Base-by-base conservation (phyloP, 2,888 invertebrate species). In the Plemyria rubiginata region DNA sequence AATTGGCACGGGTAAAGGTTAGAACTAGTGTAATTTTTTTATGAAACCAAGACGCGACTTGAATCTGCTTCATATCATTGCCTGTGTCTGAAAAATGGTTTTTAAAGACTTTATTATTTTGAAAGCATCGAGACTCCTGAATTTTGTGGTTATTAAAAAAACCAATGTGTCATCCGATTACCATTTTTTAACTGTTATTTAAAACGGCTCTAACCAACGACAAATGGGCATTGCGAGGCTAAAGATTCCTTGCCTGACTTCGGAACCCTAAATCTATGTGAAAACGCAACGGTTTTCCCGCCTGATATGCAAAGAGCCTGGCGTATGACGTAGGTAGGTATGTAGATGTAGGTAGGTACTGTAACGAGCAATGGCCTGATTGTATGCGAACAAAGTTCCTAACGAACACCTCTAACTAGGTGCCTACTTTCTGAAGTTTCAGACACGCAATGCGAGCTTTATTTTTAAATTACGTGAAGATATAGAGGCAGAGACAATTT, bases 381-480 rank as follows among this genome's bases (percentile, higher is more conserved):
- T 71, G 71, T 71, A 68, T 66, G 66, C 66, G 70, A 59, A 70
- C 71, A 71, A 71, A 71, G 71, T 71, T 71, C 62, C 68, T 71
- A 71, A 71, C 70, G 70, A 71, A 71, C 71, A 70, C 68, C 68
- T 71, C 68, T 68, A 67, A 70, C 71, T 70, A 70, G 71, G 68
- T 61, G 67, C 65, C 67, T 71, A 68, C 71, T 70, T 71, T 58
- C 66, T 54, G 60, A 67, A 69, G 62, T 70, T 68, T 64, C 60
- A 64, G 67, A 66, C 71, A 71, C 70, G 71, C 71, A 71, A 66
- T 56, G 55, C 52, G 62, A 67, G 62, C 54, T 63, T 57, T 60
- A 63, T 66, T 70, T 71, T 68, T 65, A 65, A 71, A 67, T 70
- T 71, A 59, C 63, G 38, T 51, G 60, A 67, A 65, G 60, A 63